Evolutionary conservation across 2,797 vertebrate genomes (phyloP).

Genomic region (Peromyscus eremicus): DNA sequence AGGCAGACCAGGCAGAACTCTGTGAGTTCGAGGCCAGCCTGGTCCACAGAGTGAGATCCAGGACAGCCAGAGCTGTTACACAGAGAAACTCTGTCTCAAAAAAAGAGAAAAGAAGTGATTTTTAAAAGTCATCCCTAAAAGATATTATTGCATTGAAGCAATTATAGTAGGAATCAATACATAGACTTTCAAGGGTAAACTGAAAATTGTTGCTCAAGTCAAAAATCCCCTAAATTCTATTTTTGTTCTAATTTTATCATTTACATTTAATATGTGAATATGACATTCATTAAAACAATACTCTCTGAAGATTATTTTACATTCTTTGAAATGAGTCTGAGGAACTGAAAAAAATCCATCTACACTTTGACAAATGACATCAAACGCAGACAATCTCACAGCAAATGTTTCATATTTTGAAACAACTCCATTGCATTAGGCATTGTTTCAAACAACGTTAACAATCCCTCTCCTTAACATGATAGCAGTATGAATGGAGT

Average conservation of each 20-base stretch:
- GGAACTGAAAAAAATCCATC: conserved; percentile 78
- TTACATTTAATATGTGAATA: conserved; percentile 81
- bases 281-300: conserved; percentile 77
- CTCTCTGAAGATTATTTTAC: conserved; percentile 77
- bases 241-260: conserved; percentile 84
- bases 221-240: conserved; percentile 76
- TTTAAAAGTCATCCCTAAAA: not conserved
- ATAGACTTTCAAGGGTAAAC: conserved; percentile 73
- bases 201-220: conserved; percentile 57
- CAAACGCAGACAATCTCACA: conserved; percentile 76
- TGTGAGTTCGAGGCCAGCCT: not conserved
- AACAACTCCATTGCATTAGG: not conserved
- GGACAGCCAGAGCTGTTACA: not conserved
- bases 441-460: conserved; percentile 60
- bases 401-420: conserved; percentile 79
- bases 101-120: not conserved
- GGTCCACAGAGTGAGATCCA: not conserved
- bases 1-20: not conserved
- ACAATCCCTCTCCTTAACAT: conserved; percentile 46
- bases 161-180: conserved; percentile 76
- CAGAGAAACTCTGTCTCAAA: not conserved
- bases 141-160: conserved; percentile 74
- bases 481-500: not conserved
- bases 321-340: conserved; percentile 77
- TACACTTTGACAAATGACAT: conserved; percentile 67